Evolutionary conservation across 2,113 vertebrate species (phyloP).

Genomic region (Cyanocitta stelleri): DNA sequence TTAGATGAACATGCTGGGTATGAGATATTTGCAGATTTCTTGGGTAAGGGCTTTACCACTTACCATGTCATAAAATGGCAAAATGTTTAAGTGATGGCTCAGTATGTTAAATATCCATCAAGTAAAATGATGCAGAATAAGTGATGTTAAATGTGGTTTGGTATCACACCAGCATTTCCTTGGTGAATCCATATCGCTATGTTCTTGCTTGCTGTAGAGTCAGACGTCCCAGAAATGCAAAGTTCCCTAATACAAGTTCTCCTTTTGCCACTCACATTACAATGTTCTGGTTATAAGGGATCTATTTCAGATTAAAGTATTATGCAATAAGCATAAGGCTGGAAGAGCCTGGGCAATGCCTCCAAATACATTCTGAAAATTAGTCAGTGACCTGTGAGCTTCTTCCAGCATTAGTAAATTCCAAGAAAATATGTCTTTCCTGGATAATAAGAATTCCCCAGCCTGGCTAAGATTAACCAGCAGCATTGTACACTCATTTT

Average conservation of each 20-base stretch:
- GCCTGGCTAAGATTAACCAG: not conserved
- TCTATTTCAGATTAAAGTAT: not conserved
- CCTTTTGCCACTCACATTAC: not conserved
- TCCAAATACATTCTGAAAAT: not conserved
- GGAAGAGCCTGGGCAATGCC: not conserved
- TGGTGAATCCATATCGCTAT: not conserved
- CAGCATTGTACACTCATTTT: not conserved
- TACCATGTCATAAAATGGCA: not conserved
- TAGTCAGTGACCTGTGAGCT: not conserved
- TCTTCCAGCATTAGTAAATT: not conserved
- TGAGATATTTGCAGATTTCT: not conserved
- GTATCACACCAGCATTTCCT: not conserved
- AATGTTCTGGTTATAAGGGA: not conserved
- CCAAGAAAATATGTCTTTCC: not conserved
- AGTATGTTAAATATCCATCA: not conserved
- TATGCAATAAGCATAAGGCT: not conserved
- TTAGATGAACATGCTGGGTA: not conserved
- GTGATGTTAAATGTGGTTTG: not conserved
- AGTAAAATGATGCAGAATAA: not conserved
- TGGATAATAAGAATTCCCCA: not conserved
- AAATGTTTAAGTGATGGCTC: not conserved
- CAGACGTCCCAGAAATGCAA: not conserved
- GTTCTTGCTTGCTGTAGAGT: not conserved
- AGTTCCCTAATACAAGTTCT: not conserved
- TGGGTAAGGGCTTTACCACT: not conserved